Evolutionary conservation across 2,113 vertebrate species (phyloP).

Genomic region (Odocoileus virginianus): DNA sequence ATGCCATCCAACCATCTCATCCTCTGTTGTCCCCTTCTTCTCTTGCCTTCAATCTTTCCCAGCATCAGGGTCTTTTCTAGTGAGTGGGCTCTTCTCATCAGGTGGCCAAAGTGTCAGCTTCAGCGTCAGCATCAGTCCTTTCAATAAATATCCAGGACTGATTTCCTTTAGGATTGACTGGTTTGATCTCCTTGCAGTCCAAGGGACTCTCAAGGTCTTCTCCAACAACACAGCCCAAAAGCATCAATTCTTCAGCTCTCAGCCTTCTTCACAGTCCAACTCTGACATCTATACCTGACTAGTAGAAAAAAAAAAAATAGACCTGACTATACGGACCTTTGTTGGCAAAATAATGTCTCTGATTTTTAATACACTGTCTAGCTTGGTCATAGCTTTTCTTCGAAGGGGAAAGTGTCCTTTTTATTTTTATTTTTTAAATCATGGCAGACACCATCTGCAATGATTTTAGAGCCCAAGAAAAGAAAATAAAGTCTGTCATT

Average conservation of each 20-base stretch:
- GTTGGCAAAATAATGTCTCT: not conserved
- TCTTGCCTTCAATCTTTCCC: not conserved
- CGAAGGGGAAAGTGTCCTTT: not conserved
- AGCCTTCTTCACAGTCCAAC: not conserved
- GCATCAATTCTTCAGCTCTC: not conserved
- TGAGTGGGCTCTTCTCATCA: not conserved
- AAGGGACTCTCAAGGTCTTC: not conserved
- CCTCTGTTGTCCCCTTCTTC: not conserved
- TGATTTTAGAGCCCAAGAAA: not conserved
- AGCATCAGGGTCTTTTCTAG: not conserved
- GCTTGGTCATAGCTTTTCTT: not conserved
- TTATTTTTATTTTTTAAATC: not conserved
- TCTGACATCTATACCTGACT: not conserved
- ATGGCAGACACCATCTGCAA: not conserved
- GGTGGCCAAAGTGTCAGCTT: not conserved
- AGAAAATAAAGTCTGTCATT: not conserved
- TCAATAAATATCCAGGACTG: not conserved
- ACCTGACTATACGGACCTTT: not conserved
- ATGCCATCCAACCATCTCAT: not conserved
- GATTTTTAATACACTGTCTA: not conserved
- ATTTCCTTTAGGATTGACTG: not conserved
- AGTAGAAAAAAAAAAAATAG: not conserved
- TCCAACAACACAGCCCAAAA: not conserved
- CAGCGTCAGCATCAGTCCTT: not conserved
- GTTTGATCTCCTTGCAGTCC: not conserved